A percentile compares a stretch with the other conserved stretches of the same genome.
These are phyloP conservation scores for Cynocephalus volans DNA, from an alignment of 2,113 vertebrate genomes.

Conservation along the genomic window DNA sequence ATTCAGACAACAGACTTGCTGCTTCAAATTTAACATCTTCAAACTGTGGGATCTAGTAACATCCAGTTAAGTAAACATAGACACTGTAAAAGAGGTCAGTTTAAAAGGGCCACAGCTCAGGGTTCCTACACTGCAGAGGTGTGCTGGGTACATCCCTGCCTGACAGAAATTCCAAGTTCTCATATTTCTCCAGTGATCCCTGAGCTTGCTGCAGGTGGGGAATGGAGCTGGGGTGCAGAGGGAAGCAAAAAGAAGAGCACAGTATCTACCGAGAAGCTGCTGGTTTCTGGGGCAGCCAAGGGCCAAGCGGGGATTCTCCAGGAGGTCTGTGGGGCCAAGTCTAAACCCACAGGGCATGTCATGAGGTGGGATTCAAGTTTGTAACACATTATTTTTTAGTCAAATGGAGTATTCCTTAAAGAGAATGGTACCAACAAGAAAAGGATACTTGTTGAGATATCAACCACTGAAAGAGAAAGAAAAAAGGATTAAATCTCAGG, in stretches of 20 bases:
- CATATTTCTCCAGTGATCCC: not conserved
- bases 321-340: not conserved
- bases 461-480: constrained; percentile 94
- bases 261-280: not conserved
- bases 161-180: not conserved
- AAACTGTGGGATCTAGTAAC: constrained; percentile 94
- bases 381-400: not conserved
- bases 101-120: not conserved
- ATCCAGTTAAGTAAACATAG: constrained; percentile 84
- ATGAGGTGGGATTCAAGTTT: not conserved
- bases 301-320: not conserved
- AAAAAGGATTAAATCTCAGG: constrained; percentile 74
- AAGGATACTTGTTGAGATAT: constrained; percentile 99
- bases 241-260: not conserved
- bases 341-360: not conserved
- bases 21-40: constrained; percentile 99
- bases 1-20: constrained; percentile 97
- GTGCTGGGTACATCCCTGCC: no score
- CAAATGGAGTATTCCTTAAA: not conserved
- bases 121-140: not conserved
- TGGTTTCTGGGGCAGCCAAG: not conserved
- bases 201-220: not conserved
- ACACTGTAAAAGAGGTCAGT: not conserved
- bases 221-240: not conserved
- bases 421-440: not conserved